Conservation (phyloP, 2,797 vertebrate genomes). For the Catamblyrhynchus diadema region DNA sequence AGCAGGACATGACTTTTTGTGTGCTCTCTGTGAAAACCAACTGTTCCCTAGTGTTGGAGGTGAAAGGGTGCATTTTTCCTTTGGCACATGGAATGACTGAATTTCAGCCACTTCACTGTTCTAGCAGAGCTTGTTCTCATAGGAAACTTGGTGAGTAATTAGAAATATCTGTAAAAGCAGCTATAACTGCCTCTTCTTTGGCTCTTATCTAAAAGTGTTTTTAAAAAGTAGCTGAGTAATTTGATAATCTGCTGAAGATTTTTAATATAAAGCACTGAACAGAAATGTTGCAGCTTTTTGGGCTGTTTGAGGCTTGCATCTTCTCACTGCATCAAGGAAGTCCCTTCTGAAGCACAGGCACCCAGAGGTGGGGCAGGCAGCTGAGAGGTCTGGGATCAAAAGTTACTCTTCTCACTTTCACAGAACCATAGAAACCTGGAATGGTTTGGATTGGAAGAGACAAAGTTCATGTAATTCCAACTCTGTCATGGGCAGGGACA, state of each 20-base stretch:
- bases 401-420: neutral
- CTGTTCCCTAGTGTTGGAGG: neutral
- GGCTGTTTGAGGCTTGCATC: neutral
- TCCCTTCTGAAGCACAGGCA: neutral
- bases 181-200: neutral
- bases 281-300: neutral
- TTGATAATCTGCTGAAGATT: neutral
- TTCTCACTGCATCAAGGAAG: neutral
- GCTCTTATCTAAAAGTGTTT: neutral
- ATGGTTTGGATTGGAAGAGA: neutral
- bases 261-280: neutral
- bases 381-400: neutral
- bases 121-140: neutral
- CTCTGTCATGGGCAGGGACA: neutral
- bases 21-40: neutral
- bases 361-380: neutral
- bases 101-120: neutral
- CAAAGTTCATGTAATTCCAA: neutral
- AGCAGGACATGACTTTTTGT: neutral
- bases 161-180: neutral
- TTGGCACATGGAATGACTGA: neutral
- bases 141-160: neutral
- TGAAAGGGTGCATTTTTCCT: conserved; percentile 34
- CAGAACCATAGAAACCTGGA: neutral
- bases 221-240: neutral